phyloP scores from a whole-genome alignment of 2,113 vertebrate genomes.

The Asarcornis scutulata region DNA sequence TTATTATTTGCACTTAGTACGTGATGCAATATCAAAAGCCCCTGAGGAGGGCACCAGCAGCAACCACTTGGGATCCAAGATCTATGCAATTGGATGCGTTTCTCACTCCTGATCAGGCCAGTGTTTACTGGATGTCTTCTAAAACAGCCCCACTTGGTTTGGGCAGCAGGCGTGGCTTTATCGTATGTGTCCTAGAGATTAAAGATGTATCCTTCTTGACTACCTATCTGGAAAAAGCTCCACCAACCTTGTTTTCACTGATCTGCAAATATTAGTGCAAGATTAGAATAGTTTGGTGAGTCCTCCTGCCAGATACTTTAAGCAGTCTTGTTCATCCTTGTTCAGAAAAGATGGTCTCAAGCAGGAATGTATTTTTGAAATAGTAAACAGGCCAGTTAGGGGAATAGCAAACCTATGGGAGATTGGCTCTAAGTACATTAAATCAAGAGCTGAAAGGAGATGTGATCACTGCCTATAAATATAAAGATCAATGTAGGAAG shows the following conservation, averaged over 20 bases:
- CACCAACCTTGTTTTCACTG: background rate
- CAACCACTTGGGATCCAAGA: slow-evolving; percentile 27
- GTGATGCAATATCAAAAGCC: slow-evolving; percentile 44
- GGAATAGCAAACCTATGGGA: background rate
- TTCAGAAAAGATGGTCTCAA: background rate
- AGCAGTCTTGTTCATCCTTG: background rate
- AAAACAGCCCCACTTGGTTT: background rate
- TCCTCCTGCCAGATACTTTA: background rate
- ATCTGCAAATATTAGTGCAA: background rate
- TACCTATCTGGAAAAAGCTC: background rate
- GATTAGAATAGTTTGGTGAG: background rate
- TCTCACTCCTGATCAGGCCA: background rate
- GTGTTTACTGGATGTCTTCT: fast-evolving
- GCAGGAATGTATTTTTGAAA: background rate
- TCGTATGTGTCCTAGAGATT: background rate
- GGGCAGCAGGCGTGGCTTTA: background rate
- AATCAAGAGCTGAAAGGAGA: slow-evolving; percentile 26
- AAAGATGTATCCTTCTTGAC: background rate
- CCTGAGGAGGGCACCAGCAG: slow-evolving; percentile 66
- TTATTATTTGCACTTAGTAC: background rate
- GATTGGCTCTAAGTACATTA: background rate
- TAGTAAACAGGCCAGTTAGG: background rate
- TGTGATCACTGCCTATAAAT: slow-evolving; percentile 51
- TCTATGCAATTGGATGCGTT: background rate
- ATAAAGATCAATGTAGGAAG: slow-evolving; percentile 57